Conservation (phyloP, 2,888 invertebrate species). For the Mesorhabditis sp. region DNA sequence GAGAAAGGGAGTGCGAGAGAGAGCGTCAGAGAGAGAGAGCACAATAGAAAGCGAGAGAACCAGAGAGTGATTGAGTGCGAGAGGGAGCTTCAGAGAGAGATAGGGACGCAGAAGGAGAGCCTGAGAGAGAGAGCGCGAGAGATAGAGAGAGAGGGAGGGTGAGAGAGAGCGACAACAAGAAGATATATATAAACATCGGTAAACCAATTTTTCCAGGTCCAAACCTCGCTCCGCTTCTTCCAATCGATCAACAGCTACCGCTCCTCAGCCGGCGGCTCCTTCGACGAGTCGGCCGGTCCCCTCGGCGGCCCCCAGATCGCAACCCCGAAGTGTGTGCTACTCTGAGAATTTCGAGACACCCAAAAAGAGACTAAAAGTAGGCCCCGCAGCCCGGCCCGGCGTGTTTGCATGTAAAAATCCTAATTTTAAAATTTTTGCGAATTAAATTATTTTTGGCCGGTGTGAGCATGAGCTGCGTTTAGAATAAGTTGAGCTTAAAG, state of each 20-base stretch:
- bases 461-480: no score
- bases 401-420: neutral
- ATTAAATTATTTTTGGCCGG: no score
- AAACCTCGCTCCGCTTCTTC: conserved; percentile 50
- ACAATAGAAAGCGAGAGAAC: neutral
- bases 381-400: neutral
- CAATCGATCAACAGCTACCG: conserved; percentile 52
- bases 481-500: no score
- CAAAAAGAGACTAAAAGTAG: conserved; percentile 3
- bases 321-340: neutral
- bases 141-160: no score
- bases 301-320: no score
- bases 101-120: neutral
- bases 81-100: neutral
- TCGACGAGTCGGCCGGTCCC: conserved; percentile 36
- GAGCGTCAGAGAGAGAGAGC: neutral
- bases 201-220: conserved; percentile 22
- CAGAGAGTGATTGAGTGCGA: no score
- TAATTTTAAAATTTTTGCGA: no score
- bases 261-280: conserved; percentile 43
- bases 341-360: neutral
- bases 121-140: neutral
- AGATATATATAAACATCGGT: no score
- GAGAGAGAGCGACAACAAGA: no score
- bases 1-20: neutral